These are phyloP conservation scores for Sphyrna mokarran DNA, from an alignment of 2,113 vertebrate genomes.

Conservation along the genomic window DNA sequence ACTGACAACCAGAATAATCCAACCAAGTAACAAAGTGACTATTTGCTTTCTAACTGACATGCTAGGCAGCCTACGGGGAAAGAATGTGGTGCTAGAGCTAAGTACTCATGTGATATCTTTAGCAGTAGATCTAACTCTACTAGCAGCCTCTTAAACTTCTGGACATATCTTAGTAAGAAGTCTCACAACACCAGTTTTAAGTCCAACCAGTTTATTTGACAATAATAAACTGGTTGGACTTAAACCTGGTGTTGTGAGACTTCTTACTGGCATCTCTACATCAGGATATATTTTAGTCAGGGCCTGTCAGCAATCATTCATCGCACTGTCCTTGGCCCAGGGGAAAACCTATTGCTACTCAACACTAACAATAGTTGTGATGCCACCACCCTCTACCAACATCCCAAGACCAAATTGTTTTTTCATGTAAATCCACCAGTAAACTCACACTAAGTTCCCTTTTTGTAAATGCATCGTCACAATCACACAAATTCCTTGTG, in stretches of 20 bases:
- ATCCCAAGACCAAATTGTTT: not conserved
- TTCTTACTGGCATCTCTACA: too few relatives aligned
- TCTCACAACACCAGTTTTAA: too few relatives aligned
- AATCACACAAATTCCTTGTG: not conserved
- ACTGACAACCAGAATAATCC: not conserved
- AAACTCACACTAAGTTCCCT: not conserved
- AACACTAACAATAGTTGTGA: not conserved
- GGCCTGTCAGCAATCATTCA: not conserved
- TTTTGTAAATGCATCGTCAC: not conserved
- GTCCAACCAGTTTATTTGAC: too few relatives aligned
- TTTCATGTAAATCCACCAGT: not conserved
- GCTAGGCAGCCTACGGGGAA: not conserved
- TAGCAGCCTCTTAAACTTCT: not conserved
- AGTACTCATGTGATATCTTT: not conserved
- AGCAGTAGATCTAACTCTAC: not conserved
- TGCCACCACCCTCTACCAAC: not conserved
- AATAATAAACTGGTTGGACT: too few relatives aligned
- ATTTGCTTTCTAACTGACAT: not conserved
- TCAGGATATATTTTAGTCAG: not conserved
- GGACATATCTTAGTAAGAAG: not conserved
- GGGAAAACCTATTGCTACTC: not conserved
- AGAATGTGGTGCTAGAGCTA: not conserved
- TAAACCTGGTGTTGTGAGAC: too few relatives aligned
- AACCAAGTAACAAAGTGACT: not conserved
- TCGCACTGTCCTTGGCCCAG: not conserved